Conservation (phyloP, 2,797 vertebrate genomes). For the Emydoidea blandingii region DNA sequence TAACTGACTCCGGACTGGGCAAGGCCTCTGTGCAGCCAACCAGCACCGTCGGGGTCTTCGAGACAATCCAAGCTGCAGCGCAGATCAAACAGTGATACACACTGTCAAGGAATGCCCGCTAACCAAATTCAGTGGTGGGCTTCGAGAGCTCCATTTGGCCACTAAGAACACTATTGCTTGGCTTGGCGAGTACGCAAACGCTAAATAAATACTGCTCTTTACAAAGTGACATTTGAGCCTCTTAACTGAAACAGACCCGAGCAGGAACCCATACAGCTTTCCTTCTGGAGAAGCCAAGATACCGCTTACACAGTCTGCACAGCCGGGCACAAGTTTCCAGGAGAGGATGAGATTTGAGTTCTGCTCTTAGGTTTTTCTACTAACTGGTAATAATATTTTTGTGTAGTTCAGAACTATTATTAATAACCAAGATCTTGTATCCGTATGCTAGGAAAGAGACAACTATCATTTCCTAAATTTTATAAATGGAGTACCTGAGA, state of each 20-base stretch:
- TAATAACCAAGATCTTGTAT: background rate
- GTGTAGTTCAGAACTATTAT: background rate
- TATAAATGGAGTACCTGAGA: background rate
- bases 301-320: background rate
- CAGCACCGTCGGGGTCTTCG: background rate
- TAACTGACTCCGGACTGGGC: background rate
- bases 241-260: background rate
- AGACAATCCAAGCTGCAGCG: background rate
- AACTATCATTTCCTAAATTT: background rate
- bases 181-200: background rate
- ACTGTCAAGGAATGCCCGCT: rapidly evolving
- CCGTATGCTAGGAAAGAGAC: background rate
- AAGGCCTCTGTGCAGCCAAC: background rate
- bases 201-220: background rate
- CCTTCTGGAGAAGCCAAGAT: background rate
- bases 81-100: background rate
- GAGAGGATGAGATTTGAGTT: background rate
- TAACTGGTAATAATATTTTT: background rate
- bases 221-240: background rate
- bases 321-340: background rate
- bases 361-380: background rate
- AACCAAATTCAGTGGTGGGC: background rate
- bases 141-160: background rate
- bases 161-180: background rate
- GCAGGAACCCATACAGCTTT: rapidly evolving